Percentiles rank a stretch among this genome's conserved stretches.
These are phyloP conservation scores for Zhengitettix transpicula DNA, from an alignment of 2,888 invertebrate genomes.

Conservation along the genomic window DNA sequence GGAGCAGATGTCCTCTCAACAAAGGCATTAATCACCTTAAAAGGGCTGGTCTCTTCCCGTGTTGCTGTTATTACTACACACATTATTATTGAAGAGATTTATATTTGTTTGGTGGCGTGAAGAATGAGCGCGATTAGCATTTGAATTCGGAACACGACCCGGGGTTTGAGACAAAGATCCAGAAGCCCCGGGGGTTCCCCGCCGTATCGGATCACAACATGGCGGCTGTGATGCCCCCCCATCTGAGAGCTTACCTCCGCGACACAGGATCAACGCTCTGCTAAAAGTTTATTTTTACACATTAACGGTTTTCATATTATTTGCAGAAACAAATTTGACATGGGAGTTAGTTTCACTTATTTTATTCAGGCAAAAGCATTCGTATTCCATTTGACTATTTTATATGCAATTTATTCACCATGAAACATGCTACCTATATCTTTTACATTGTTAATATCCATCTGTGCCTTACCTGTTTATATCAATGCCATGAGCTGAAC, in stretches of 20 bases:
- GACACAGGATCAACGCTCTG: neutral
- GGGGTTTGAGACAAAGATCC: neutral
- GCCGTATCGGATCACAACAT: neutral
- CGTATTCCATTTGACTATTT: too few relatives aligned
- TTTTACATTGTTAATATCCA: too few relatives aligned
- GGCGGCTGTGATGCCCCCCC: too few relatives aligned
- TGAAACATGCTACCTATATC: too few relatives aligned
- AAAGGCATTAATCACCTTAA: neutral
- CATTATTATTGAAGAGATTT: neutral
- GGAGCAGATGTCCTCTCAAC: too few relatives aligned
- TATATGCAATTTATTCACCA: too few relatives aligned
- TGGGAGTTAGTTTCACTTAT: too few relatives aligned
- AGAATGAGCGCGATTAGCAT: slow-evolving; percentile 1
- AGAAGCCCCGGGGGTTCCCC: neutral
- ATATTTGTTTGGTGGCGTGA: neutral
- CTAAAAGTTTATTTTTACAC: neutral
- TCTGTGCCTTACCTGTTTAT: too few relatives aligned
- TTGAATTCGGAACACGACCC: slow-evolving; percentile 1
- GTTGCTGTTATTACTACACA: neutral
- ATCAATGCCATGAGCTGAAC: too few relatives aligned
- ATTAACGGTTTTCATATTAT: too few relatives aligned
- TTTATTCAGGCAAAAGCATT: too few relatives aligned
- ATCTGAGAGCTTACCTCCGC: neutral
- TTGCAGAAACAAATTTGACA: too few relatives aligned
- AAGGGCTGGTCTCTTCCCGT: neutral